These are phyloP conservation scores for Stictonetta naevosa DNA, from an alignment of 2,113 vertebrate species.

Conservation along the genomic window DNA sequence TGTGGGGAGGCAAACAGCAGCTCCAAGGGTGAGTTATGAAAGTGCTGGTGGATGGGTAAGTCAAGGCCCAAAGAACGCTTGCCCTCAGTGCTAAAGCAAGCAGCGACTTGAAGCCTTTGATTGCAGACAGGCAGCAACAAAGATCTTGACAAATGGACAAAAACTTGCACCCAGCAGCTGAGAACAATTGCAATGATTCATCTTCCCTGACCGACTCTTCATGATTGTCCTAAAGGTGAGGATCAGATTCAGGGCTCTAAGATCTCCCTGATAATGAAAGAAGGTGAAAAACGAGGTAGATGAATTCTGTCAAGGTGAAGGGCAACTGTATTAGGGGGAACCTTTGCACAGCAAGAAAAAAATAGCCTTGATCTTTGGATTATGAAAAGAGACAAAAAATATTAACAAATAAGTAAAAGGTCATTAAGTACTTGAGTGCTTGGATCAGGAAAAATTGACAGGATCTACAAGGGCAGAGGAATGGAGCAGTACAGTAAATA, in stretches of 20 bases:
- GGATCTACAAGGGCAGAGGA: neutral
- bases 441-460: neutral
- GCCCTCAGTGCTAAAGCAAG: neutral
- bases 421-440: neutral
- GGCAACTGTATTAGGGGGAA: neutral
- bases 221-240: neutral
- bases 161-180: neutral
- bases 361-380: neutral
- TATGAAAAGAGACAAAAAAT: neutral
- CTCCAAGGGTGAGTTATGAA: neutral
- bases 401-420: neutral
- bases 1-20: neutral
- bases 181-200: neutral
- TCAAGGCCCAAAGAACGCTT: neutral
- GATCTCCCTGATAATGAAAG: neutral
- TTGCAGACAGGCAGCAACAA: conserved; percentile 1
- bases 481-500: neutral
- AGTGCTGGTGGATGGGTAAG: neutral
- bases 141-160: conserved; percentile 26
- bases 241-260: neutral
- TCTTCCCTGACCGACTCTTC: neutral
- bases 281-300: neutral
- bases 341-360: neutral
- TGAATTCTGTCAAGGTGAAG: neutral
- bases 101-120: neutral